Evolutionary conservation across 2,797 vertebrate species (phyloP).

Genomic region (Dicrostonyx torquatus): DNA sequence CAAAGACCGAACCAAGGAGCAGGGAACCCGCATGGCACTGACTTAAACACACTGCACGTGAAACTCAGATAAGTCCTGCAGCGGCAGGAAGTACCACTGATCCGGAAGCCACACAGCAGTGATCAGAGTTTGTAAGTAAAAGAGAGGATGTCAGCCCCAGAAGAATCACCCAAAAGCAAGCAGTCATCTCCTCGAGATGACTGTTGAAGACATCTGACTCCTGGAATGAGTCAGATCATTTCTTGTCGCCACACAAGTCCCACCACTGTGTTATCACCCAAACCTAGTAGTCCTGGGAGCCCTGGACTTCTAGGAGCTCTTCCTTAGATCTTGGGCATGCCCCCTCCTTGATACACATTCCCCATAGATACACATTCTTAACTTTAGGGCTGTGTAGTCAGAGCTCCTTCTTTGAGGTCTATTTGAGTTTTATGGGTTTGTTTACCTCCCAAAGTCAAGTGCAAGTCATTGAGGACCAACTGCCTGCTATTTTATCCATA

Average conservation of each 20-base stretch:
- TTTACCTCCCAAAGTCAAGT: neutral
- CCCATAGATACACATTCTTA: neutral
- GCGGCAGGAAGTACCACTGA: neutral
- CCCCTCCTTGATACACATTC: neutral
- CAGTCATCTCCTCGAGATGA: neutral
- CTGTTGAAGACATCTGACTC: neutral
- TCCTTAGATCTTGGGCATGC: neutral
- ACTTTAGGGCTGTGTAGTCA: neutral
- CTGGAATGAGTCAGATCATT: neutral
- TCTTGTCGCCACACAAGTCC: neutral
- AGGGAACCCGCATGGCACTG: no score
- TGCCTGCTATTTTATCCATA: neutral
- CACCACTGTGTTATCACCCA: neutral
- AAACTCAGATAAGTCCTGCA: neutral
- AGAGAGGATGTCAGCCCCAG: neutral
- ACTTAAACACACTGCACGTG: neutral
- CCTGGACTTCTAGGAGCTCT: no score
- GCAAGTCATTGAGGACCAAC: neutral
- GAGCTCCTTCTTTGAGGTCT: neutral
- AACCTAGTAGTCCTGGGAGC: neutral
- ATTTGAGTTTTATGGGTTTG: neutral
- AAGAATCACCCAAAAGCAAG: slow-evolving; percentile 2
- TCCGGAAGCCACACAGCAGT: neutral
- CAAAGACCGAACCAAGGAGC: no score
- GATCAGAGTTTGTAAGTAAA: neutral